Conservation (phyloP, 2,113 vertebrate species). For the Choloepus hoffmanni region DNA sequence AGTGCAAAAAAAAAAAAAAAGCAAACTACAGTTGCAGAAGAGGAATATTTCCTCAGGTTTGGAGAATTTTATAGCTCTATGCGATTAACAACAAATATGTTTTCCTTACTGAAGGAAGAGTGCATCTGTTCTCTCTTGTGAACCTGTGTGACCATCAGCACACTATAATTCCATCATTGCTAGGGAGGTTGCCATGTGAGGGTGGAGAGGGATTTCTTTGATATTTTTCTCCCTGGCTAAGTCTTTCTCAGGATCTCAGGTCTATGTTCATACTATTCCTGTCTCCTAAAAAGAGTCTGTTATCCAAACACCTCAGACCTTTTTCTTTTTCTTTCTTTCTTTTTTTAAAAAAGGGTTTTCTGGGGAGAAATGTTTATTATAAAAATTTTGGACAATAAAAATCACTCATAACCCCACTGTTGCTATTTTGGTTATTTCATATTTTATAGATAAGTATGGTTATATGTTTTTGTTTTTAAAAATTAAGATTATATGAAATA, state of each 20-base stretch:
- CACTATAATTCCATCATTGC: neutral
- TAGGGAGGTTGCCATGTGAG: neutral
- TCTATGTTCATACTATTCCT: neutral
- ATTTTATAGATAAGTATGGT: neutral
- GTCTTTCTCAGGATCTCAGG: neutral
- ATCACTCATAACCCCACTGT: neutral
- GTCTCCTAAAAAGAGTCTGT: neutral
- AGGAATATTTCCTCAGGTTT: constrained; percentile 29
- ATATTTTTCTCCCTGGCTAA: neutral
- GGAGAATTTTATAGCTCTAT: neutral
- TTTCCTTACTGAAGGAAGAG: constrained; percentile 14
- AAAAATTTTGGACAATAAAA: neutral
- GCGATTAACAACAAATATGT: neutral
- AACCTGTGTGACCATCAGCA: neutral
- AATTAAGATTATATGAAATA: constrained; percentile 34
- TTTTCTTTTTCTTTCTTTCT: constrained; percentile 45
- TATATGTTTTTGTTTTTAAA: neutral
- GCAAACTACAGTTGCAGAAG: neutral
- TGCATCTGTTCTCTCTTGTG: neutral
- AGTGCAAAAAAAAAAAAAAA: neutral
- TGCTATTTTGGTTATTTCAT: constrained; percentile 11
- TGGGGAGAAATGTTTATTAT: neutral
- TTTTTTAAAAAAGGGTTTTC: neutral
- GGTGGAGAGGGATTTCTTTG: neutral
- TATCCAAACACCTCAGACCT: neutral